Evolutionary conservation across 2,113 vertebrate species (phyloP).

Genomic region (Glareola pratincola): DNA sequence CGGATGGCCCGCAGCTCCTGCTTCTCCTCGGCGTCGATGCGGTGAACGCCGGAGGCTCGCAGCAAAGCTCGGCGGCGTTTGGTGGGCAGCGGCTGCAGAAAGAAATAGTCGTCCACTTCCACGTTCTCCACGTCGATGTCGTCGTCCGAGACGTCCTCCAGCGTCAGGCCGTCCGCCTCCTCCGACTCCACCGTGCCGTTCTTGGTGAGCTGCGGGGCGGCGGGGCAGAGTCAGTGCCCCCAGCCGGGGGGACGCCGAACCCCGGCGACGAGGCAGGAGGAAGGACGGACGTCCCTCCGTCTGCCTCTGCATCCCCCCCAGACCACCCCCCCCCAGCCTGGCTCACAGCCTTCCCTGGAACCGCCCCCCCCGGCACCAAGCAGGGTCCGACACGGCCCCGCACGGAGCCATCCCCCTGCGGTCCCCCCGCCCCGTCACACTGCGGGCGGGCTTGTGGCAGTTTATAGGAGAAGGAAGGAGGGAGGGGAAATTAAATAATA

Average conservation of each 20-base stretch:
- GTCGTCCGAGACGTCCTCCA: conserved; percentile 94
- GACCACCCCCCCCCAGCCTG: rapidly evolving
- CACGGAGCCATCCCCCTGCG: rapidly evolving
- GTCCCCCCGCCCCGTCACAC: background rate
- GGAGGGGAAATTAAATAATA: no score
- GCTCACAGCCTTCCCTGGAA: background rate
- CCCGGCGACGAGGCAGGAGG: background rate
- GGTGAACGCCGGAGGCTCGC: conserved; percentile 88
- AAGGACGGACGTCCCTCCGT: background rate
- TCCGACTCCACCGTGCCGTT: conserved; percentile 92
- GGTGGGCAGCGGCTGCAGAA: conserved; percentile 94
- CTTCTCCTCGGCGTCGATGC: conserved; percentile 94
- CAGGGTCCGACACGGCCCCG: rapidly evolving
- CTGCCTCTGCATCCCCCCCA: background rate
- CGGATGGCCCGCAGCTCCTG: conserved; percentile 92
- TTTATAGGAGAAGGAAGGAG: background rate
- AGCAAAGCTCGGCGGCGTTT: conserved; percentile 91
- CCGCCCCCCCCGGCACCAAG: background rate
- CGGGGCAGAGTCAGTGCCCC: background rate
- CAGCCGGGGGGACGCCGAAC: rapidly evolving
- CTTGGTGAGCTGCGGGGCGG: conserved; percentile 82
- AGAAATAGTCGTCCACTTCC: conserved; percentile 97
- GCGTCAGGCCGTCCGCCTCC: conserved; percentile 88
- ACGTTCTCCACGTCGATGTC: conserved; percentile 93
- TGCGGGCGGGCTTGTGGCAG: rapidly evolving